Percentiles rank a stretch among this genome's conserved stretches.
phyloP scores from a whole-genome alignment of 2,113 vertebrate species.

The Myodes glareolus region DNA sequence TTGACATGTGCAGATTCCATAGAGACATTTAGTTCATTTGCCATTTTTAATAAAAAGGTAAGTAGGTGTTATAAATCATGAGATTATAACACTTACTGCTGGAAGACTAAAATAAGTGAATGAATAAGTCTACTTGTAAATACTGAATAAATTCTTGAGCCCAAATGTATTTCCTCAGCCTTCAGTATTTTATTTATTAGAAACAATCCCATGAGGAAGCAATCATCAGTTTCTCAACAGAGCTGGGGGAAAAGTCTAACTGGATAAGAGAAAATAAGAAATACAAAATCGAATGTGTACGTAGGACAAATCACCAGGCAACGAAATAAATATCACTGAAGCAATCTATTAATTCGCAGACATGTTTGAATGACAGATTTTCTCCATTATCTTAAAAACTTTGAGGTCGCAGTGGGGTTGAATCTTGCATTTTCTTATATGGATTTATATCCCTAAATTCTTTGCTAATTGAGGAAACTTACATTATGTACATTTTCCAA shows the following conservation, averaged over 20 bases:
- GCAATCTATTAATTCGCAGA: neutral
- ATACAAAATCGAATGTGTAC: slow-evolving; percentile 16
- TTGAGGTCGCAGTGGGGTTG: neutral
- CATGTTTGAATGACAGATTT: slow-evolving; percentile 6
- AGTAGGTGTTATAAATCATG: slow-evolving; percentile 69
- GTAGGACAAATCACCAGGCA: neutral
- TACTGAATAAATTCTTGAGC: neutral
- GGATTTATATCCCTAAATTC: neutral
- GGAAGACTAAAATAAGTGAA: slow-evolving; percentile 40
- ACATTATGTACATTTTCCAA: slow-evolving; percentile 41
- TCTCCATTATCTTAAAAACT: slow-evolving; percentile 15
- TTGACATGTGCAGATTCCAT: slow-evolving; percentile 58
- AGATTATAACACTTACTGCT: slow-evolving; percentile 31
- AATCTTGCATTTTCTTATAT: slow-evolving; percentile 56
- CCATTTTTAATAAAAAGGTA: slow-evolving; percentile 72
- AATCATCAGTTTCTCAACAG: neutral
- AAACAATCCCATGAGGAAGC: neutral
- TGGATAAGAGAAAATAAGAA: slow-evolving; percentile 11
- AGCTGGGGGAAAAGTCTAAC: neutral
- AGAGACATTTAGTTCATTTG: neutral
- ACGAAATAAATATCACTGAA: neutral
- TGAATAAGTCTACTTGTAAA: slow-evolving; percentile 11
- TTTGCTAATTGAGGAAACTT: slow-evolving; percentile 52
- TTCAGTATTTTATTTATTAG: neutral
- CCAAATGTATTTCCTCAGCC: neutral